phyloP scores from a whole-genome alignment of 2,797 vertebrate genomes.

The Muscicapa striata region DNA sequence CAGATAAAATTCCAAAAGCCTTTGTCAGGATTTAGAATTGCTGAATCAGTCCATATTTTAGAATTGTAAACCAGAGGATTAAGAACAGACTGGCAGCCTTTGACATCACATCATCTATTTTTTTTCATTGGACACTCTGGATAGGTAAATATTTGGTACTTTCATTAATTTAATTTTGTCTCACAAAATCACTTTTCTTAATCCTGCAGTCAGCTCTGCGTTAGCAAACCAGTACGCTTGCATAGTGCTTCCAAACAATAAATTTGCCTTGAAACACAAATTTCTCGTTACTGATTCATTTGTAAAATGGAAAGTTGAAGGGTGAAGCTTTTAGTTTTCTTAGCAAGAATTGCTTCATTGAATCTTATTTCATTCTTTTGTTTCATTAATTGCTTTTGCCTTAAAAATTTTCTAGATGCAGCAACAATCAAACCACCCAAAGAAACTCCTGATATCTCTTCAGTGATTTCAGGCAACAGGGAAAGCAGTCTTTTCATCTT shows the following conservation, averaged over 20 bases:
- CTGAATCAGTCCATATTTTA: not conserved
- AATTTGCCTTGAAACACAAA: not conserved
- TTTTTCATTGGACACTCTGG: not conserved
- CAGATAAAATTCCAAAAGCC: not conserved
- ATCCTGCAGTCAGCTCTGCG: not conserved
- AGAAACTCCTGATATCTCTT: slow-evolving; percentile 5
- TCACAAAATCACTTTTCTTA: not conserved
- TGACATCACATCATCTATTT: not conserved
- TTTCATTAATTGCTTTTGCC: slow-evolving; percentile 16
- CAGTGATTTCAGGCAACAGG: not conserved
- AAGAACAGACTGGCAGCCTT: not conserved
- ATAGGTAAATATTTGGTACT: not conserved
- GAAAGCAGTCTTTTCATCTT: slow-evolving; percentile 32
- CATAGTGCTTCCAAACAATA: not conserved
- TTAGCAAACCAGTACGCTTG: not conserved
- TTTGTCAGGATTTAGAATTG: not conserved
- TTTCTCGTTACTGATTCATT: not conserved
- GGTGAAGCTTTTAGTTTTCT: not conserved
- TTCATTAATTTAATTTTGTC: not conserved
- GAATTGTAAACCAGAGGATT: not conserved
- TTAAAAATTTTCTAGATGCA: slow-evolving; percentile 24
- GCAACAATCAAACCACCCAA: slow-evolving; percentile 7
- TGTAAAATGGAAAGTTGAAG: not conserved
- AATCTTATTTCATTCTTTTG: not conserved
- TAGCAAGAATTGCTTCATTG: not conserved